A percentile compares a stretch with the other conserved stretches of the same genome.
phyloP scores from a whole-genome alignment of 2,888 invertebrate species.

The Sarcophaga caerulescens region DNA sequence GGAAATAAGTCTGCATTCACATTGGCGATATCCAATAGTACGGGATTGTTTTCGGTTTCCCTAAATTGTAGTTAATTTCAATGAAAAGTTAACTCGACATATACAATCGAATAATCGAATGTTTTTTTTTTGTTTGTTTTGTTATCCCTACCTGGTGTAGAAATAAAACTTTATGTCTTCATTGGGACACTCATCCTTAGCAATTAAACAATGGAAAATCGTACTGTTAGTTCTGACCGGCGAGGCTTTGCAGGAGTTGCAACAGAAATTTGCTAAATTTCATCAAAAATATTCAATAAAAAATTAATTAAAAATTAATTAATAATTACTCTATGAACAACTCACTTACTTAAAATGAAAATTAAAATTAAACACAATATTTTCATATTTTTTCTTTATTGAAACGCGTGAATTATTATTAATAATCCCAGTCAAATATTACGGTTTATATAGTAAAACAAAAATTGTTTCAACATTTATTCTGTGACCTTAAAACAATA shows the following conservation, averaged over 20 bases:
- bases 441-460: too few species aligned
- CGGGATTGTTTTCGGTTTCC: conserved; percentile 78
- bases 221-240: conserved; percentile 19
- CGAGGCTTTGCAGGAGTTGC: neutral
- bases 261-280: conserved; percentile 18
- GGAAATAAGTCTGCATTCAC: conserved; percentile 67
- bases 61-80: conserved; percentile 35
- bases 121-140: neutral
- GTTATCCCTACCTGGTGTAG: conserved; percentile 83
- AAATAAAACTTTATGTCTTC: conserved; percentile 84
- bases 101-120: conserved; percentile 1
- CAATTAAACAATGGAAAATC: conserved; percentile 71
- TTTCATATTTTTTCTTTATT: conserved; percentile 22
- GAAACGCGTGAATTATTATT: too few species aligned
- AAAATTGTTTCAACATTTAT: neutral
- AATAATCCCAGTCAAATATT: too few species aligned
- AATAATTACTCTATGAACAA: neutral
- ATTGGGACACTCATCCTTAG: conserved; percentile 83
- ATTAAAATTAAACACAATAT: conserved; percentile 14
- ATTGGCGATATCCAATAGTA: conserved; percentile 79
- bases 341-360: conserved; percentile 25
- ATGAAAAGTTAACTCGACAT: neutral
- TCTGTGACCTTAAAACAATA: conserved; percentile 29
- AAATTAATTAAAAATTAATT: too few species aligned
- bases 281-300: too few species aligned